Conservation (phyloP, 1,140 invertebrate genomes). For the Cylas formicarius region DNA sequence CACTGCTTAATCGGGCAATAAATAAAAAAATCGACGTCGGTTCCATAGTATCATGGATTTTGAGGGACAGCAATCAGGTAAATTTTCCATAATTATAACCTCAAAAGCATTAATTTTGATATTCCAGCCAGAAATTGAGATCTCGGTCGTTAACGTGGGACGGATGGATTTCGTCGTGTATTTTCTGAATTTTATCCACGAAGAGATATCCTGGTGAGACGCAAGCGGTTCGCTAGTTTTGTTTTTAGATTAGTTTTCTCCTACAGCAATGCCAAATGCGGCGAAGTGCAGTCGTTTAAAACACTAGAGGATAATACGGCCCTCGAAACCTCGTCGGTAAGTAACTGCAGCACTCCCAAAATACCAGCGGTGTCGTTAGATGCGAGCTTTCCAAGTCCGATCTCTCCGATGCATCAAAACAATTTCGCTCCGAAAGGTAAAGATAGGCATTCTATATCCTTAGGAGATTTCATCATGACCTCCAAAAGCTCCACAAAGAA, state of each 20-base stretch:
- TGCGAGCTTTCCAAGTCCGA: slow-evolving; percentile 24
- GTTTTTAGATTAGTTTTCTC: not conserved
- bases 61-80: slow-evolving; percentile 16
- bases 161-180: slow-evolving; percentile 34
- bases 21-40: slow-evolving; percentile 17
- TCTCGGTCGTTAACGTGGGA: slow-evolving; percentile 23
- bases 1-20: slow-evolving; percentile 15
- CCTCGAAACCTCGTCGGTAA: not conserved
- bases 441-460: slow-evolving; percentile 24
- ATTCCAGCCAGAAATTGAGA: slow-evolving; percentile 19
- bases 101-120: slow-evolving; percentile 16
- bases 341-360: slow-evolving; percentile 23
- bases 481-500: slow-evolving; percentile 24
- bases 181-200: slow-evolving; percentile 39
- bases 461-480: slow-evolving; percentile 34
- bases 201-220: slow-evolving; percentile 29
- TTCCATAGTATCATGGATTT: slow-evolving; percentile 22
- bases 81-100: slow-evolving; percentile 7
- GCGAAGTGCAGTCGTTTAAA: not conserved
- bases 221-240: not conserved
- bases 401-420: slow-evolving; percentile 31
- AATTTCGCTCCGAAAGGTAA: slow-evolving; percentile 12
- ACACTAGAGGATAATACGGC: not conserved
- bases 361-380: not conserved
- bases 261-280: not conserved